phyloP scores from a whole-genome alignment of 2,888 invertebrate species.

The Macaria notata region DNA sequence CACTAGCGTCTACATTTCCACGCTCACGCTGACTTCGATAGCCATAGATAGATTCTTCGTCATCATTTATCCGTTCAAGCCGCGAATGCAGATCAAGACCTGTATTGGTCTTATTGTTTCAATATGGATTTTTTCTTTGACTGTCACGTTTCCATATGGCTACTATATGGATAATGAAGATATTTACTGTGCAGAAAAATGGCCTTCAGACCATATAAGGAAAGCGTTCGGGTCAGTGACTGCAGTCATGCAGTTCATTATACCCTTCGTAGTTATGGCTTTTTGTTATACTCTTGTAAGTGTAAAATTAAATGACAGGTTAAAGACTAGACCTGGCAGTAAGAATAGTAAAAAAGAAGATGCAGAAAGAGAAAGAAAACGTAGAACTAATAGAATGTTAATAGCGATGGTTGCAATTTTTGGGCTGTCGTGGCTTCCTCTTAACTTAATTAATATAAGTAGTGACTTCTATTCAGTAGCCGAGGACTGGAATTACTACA shows the following conservation, averaged over 20 bases:
- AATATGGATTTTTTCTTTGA: conserved; percentile 91
- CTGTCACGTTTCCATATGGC: conserved; percentile 92
- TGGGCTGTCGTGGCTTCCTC: conserved; percentile 92
- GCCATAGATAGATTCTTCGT: conserved; percentile 96
- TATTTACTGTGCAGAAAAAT: conserved; percentile 86
- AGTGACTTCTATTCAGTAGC: conserved; percentile 85
- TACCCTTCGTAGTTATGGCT: conserved; percentile 93
- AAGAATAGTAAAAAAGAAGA: conserved; percentile 89
- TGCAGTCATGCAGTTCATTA: conserved; percentile 91
- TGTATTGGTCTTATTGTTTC: conserved; percentile 89
- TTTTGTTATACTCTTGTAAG: conserved; percentile 94
- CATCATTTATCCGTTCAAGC: conserved; percentile 93
- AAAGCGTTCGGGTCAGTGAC: conserved; percentile 90
- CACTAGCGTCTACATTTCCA: conserved; percentile 94
- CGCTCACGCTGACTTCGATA: conserved; percentile 93
- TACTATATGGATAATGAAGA: conserved; percentile 86
- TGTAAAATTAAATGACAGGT: conserved; percentile 86
- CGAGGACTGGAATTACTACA: conserved; percentile 87
- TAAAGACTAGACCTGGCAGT: conserved; percentile 88
- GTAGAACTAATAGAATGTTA: conserved; percentile 93
- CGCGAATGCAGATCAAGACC: conserved; percentile 89
- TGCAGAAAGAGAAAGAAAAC: conserved; percentile 89
- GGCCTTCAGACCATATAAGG: conserved; percentile 89
- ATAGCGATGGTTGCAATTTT: conserved; percentile 96
- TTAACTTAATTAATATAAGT: conserved; percentile 91